A percentile compares a stretch with the other conserved stretches of the same genome.
Evolutionary conservation across 2,113 vertebrate genomes (phyloP).

Genomic region (Plotosus lineatus): DNA sequence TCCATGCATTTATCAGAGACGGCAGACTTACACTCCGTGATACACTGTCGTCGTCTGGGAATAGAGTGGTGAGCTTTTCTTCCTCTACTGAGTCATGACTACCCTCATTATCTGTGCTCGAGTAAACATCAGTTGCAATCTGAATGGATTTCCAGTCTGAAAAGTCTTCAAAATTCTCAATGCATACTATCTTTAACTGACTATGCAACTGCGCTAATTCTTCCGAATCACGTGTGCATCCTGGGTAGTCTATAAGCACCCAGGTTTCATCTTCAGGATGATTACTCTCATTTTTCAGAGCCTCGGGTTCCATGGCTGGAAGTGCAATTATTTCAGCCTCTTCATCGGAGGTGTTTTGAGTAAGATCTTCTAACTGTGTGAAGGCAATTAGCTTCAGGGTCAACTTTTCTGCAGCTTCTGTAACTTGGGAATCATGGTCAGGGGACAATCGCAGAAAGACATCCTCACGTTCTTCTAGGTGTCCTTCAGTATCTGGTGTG

Average conservation of each 20-base stretch:
- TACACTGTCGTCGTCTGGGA: neutral
- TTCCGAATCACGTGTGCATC: neutral
- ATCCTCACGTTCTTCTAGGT: neutral
- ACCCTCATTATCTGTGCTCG: slow-evolving; percentile 7
- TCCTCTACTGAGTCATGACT: slow-evolving; percentile 14
- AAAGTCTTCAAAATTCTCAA: slow-evolving; percentile 43
- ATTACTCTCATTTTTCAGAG: neutral
- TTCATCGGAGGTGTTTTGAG: neutral
- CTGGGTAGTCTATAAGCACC: slow-evolving; percentile 26
- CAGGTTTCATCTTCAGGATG: slow-evolving; percentile 27
- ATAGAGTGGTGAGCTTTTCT: neutral
- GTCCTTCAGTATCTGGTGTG: slow-evolving; percentile 3
- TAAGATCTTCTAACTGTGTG: slow-evolving; percentile 2
- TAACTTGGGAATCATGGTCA: slow-evolving; percentile 6
- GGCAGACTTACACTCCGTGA: slow-evolving; percentile 13
- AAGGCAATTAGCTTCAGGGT: slow-evolving; percentile 1
- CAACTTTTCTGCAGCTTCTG: neutral
- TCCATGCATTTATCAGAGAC: neutral
- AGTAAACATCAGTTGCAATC: slow-evolving; percentile 45
- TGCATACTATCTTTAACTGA: slow-evolving; percentile 48
- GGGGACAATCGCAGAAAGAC: neutral
- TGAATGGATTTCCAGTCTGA: slow-evolving; percentile 26
- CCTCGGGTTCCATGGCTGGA: neutral
- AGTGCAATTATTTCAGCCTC: neutral
- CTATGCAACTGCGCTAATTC: slow-evolving; percentile 25